phyloP scores from a whole-genome alignment of 2,797 vertebrate genomes.

The Gymnopithys bicolor region DNA sequence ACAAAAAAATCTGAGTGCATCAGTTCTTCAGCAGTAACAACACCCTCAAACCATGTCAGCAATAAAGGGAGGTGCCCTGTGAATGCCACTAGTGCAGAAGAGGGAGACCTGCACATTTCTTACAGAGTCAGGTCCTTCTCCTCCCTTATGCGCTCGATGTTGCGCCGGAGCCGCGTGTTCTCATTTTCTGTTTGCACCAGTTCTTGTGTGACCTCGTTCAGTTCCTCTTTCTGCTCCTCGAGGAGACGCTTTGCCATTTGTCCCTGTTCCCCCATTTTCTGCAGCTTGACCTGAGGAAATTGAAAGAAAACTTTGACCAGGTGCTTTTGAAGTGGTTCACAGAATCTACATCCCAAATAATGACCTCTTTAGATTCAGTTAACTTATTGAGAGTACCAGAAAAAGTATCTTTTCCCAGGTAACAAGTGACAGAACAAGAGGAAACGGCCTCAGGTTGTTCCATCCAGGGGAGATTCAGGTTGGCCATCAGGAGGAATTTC shows the following conservation, averaged over 20 bases:
- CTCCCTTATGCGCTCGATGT: conserved; percentile 88
- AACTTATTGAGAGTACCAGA: not conserved
- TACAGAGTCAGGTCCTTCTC: conserved; percentile 83
- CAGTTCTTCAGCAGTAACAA: not conserved
- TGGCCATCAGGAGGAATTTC: not conserved
- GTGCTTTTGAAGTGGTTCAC: not conserved
- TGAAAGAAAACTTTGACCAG: not conserved
- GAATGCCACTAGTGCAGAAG: not conserved
- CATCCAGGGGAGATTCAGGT: not conserved
- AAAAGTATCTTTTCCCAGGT: not conserved
- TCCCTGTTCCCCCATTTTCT: conserved; percentile 78
- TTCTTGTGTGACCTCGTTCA: conserved; percentile 87
- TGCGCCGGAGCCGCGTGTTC: conserved; percentile 82
- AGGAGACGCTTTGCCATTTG: conserved; percentile 82
- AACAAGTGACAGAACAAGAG: not conserved
- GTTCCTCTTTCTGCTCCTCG: conserved; percentile 86
- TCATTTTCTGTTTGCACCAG: conserved; percentile 86
- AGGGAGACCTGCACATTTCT: not conserved
- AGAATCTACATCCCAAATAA: not conserved
- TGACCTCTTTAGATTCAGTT: not conserved
- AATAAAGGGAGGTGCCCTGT: not conserved
- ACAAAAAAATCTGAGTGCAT: not conserved
- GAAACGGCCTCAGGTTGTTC: not conserved
- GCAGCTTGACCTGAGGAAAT: conserved; percentile 73
- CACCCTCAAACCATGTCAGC: not conserved